A percentile compares a stretch with the other conserved stretches of the same genome.
Evolutionary conservation across 1,140 invertebrate species (phyloP).

Genomic region (Bombus pascuorum): DNA sequence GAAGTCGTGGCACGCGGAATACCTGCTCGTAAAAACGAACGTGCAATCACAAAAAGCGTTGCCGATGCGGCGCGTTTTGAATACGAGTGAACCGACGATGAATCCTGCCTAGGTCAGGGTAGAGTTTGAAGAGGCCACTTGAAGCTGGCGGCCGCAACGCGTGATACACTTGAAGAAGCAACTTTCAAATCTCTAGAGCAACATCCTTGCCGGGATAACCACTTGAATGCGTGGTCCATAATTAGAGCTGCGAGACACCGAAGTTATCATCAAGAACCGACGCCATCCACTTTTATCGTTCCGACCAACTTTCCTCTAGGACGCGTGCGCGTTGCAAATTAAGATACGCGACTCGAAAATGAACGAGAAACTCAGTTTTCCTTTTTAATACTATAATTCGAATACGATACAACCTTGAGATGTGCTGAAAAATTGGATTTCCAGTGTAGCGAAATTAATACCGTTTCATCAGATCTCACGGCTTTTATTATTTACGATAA

Average conservation of each 20-base stretch:
- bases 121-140: conserved; percentile 38
- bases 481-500: too few species aligned
- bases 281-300: conserved; percentile 15
- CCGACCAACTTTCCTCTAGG: too few species aligned
- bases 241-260: conserved; percentile 40
- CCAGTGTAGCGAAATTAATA: too few species aligned
- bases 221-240: conserved; percentile 41
- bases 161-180: conserved; percentile 47
- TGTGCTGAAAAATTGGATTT: background rate
- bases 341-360: background rate
- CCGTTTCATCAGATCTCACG: too few species aligned
- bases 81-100: conserved; percentile 2
- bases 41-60: conserved; percentile 7
- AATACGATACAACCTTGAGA: background rate
- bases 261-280: conserved; percentile 34
- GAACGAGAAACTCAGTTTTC: background rate
- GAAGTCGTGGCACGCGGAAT: background rate
- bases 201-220: conserved; percentile 4
- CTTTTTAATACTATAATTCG: background rate
- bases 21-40: background rate
- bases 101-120: conserved; percentile 33
- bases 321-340: background rate
- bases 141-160: background rate
- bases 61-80: conserved; percentile 31
- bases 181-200: conserved; percentile 42